Evolutionary conservation across 2,888 invertebrate genomes (phyloP), one percentile per base, ranked within the genome.

Genomic region (Sphaeridia pumilis): DNA sequence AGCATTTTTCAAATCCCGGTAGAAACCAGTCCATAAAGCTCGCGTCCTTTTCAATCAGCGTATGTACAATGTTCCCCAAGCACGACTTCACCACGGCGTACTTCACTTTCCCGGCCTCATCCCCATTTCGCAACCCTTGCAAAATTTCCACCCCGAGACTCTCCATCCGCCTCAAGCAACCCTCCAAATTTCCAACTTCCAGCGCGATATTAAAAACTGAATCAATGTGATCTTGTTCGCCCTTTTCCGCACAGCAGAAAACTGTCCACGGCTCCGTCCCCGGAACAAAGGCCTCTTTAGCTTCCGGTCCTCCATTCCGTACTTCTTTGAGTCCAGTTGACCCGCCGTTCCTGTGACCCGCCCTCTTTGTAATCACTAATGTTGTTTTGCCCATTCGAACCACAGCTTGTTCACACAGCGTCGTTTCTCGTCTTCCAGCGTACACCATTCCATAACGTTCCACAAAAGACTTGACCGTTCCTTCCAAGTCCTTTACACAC

Each of bases 51-150:
- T 73, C 66, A n/a, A 74, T 59, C 2, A 74, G 58, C 0, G 73
- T 72, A 56, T 74, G 74, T 17, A 70, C 64, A 4, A 73, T 69
- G 62, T 74, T 72, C 0, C 72, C 73, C 46, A 71, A 67, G 57
- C 69, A 67, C 7, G 73, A 72, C 48, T 67, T 67, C 4, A 74
- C 65, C 2, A 69, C 65, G 3, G 72, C 70, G 54, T 68, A 67
- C 7, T 63, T 64, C 2, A 73, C 67, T 1, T 56, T 50, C 4
- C 73, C 73, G 46, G 65, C 28, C 10, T 56, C 43, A 57, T 70
- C 69, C 3, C 49, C 46, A 27, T 48, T 46, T 20, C 56, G 57
- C 4, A 67, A 57, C 12, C 66, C 63, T 51, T 66, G 66, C 21
- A 70, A 20, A 5, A 72, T 56, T 27, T 57, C 52, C 1, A 66